Evolutionary conservation across 2,113 vertebrate species (phyloP).

Genomic region (Peromyscus maniculatus): DNA sequence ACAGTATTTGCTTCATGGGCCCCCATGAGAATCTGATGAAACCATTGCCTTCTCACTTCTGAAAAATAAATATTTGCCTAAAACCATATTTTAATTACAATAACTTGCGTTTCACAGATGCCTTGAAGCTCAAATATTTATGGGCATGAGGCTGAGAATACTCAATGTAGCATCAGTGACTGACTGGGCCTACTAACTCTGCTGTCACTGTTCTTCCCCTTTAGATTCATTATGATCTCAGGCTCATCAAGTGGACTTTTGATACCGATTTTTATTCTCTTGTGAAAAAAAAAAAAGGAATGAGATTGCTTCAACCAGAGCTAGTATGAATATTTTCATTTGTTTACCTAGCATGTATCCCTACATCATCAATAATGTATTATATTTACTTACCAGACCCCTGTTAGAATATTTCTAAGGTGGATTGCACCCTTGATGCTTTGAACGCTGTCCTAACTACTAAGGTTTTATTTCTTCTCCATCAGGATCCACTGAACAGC

Average conservation of each 20-base stretch:
- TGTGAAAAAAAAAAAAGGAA: not conserved
- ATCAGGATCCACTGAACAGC: not conserved
- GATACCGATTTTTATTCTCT: slow-evolving; percentile 4
- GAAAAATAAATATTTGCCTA: slow-evolving; percentile 47
- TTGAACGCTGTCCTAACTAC: not conserved
- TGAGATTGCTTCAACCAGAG: not conserved
- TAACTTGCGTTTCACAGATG: slow-evolving; percentile 54
- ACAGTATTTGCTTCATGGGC: slow-evolving; percentile 39
- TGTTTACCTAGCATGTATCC: not conserved
- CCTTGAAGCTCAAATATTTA: not conserved
- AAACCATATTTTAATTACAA: not conserved
- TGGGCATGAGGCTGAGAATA: not conserved
- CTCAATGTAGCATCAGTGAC: not conserved
- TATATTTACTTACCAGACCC: not conserved
- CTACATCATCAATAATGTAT: not conserved
- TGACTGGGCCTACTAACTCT: not conserved
- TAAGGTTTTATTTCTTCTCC: not conserved
- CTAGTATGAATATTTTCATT: slow-evolving; percentile 1
- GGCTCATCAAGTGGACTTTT: slow-evolving; percentile 15
- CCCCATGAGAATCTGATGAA: slow-evolving; percentile 34
- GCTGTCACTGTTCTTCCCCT: not conserved
- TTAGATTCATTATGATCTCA: not conserved
- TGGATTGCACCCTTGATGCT: not conserved
- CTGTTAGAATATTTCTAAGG: not conserved
- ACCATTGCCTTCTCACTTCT: not conserved